Percentiles rank a stretch among this genome's conserved stretches.
Evolutionary conservation across 1,140 invertebrate species (phyloP).

Genomic region (Zelostemma sp.): DNA sequence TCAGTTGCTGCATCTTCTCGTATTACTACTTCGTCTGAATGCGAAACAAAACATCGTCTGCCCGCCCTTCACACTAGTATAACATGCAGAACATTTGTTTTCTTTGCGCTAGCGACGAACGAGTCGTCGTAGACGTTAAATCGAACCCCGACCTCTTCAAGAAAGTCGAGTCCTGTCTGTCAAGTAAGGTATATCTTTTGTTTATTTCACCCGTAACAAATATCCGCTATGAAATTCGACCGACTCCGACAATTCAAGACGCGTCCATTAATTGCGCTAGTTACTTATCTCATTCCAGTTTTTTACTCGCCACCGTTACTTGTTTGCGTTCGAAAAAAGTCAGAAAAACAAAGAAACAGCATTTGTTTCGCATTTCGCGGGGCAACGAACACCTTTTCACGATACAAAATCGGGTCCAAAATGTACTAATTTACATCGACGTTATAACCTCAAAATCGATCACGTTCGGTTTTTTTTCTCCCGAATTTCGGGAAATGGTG

Average conservation of each 20-base stretch:
- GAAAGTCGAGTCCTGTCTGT: slow-evolving; percentile 55
- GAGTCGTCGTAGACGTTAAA: slow-evolving; percentile 60
- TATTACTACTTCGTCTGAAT: background rate
- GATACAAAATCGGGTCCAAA: too few species aligned
- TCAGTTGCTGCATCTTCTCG: background rate
- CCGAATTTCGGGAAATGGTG: background rate
- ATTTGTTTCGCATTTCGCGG: too few species aligned
- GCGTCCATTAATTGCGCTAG: too few species aligned
- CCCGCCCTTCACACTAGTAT: slow-evolving; percentile 2
- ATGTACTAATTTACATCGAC: too few species aligned
- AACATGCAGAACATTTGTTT: slow-evolving; percentile 57
- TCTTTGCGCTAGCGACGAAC: slow-evolving; percentile 63
- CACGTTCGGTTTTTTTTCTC: background rate
- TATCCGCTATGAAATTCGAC: too few species aligned
- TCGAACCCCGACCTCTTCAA: slow-evolving; percentile 36
- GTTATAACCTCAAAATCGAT: background rate
- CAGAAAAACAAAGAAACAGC: too few species aligned
- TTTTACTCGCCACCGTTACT: background rate
- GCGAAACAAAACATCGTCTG: background rate
- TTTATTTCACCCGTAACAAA: too few species aligned
- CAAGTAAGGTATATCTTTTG: slow-evolving; percentile 52
- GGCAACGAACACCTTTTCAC: too few species aligned
- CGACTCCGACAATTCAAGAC: too few species aligned
- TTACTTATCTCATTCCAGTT: too few species aligned
- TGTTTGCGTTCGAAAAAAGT: background rate